Evolutionary conservation across 2,113 vertebrate genomes (phyloP).

Genomic region (Petroica traversi): DNA sequence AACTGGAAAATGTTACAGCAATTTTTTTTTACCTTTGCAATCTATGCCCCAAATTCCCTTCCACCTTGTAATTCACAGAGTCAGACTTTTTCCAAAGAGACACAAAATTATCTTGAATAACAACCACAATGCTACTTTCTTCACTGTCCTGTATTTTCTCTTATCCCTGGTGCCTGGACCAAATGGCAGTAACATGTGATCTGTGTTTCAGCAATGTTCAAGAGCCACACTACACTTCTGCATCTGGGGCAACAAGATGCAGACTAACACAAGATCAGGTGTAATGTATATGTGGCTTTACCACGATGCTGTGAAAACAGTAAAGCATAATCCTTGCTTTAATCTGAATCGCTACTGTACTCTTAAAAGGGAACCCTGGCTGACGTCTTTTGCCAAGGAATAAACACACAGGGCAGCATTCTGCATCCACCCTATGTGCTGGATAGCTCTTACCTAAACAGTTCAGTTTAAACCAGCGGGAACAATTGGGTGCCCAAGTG

Average conservation of each 20-base stretch:
- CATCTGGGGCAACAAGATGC: neutral
- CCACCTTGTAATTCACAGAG: neutral
- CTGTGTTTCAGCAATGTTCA: neutral
- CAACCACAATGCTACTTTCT: neutral
- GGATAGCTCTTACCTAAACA: neutral
- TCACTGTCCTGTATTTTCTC: neutral
- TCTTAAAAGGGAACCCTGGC: neutral
- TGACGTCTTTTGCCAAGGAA: neutral
- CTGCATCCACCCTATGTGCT: neutral
- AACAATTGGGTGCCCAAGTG: neutral
- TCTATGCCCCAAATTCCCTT: neutral
- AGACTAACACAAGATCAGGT: neutral
- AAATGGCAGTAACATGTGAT: neutral
- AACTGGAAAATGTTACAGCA: neutral
- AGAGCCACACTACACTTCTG: neutral
- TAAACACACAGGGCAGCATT: neutral
- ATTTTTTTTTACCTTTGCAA: neutral
- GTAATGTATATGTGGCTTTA: neutral
- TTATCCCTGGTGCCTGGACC: neutral
- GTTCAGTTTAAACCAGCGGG: neutral
- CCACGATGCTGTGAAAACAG: neutral
- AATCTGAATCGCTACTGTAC: neutral
- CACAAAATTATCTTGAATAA: neutral
- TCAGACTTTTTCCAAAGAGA: neutral
- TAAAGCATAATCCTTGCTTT: neutral